Evolutionary conservation across 1,140 invertebrate genomes (phyloP).

Genomic region (Melipona quadrifasciata): DNA sequence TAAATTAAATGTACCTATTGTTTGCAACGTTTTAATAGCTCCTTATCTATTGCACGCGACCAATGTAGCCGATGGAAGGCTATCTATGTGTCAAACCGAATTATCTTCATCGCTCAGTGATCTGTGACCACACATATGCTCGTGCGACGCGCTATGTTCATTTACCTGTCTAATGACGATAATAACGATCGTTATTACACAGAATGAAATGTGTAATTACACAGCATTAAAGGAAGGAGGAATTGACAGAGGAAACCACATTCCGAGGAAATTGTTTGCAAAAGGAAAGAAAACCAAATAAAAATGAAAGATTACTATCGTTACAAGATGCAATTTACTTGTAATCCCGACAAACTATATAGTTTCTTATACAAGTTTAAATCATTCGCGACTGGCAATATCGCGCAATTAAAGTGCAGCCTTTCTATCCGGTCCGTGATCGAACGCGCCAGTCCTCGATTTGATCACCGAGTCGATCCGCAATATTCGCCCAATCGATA

Average conservation of each 20-base stretch:
- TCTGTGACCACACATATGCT: slow-evolving; percentile 1
- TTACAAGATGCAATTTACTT: slow-evolving; percentile 9
- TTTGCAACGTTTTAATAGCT: neutral
- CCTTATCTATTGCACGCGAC: neutral
- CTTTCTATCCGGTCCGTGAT: slow-evolving; percentile 26
- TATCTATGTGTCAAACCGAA: neutral
- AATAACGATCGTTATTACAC: slow-evolving; percentile 10
- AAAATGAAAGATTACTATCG: neutral
- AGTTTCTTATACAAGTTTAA: neutral
- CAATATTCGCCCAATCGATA: slow-evolving; percentile 11
- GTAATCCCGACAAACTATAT: neutral
- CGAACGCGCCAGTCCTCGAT: neutral
- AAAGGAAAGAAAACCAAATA: neutral
- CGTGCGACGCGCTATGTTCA: neutral
- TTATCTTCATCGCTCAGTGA: slow-evolving; percentile 22
- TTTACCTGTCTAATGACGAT: slow-evolving; percentile 1
- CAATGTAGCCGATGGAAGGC: neutral
- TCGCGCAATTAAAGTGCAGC: slow-evolving; percentile 14
- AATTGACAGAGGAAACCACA: too few species aligned
- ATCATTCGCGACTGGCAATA: neutral
- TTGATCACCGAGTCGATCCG: slow-evolving; percentile 6
- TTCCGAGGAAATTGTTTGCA: neutral
- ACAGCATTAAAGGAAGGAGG: neutral
- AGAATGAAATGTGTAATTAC: neutral
- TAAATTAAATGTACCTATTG: neutral